Evolutionary conservation across 2,888 invertebrate species (phyloP).

Genomic region (Acleris emargana): DNA sequence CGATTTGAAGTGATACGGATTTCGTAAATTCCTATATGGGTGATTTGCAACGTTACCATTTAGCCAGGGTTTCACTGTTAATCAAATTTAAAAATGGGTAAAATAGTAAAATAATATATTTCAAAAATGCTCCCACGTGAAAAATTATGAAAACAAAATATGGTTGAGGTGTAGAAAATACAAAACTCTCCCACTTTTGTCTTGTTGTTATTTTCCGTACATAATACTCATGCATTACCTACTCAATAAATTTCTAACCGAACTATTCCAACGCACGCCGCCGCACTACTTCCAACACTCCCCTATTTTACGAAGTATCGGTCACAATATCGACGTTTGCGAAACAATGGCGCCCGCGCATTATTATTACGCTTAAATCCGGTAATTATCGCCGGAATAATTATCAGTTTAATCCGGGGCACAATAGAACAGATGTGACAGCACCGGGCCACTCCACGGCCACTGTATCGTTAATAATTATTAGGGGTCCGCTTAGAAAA

Average conservation of each 20-base stretch:
- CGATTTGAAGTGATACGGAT: slow-evolving; percentile 29
- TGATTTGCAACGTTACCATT: no score
- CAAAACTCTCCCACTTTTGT: no score
- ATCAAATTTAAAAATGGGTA: no score
- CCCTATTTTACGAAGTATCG: slow-evolving; percentile 12
- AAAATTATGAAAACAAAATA: no score
- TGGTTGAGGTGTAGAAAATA: no score
- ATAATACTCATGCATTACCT: no score
- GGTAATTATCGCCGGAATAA: slow-evolving; percentile 81
- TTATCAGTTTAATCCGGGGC: slow-evolving; percentile 79
- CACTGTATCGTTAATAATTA: slow-evolving; percentile 82
- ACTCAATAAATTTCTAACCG: no score
- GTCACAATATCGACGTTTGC: slow-evolving; percentile 45
- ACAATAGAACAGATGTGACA: slow-evolving; percentile 78
- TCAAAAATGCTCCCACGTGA: no score
- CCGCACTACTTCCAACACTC: background rate
- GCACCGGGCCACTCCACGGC: slow-evolving; percentile 79
- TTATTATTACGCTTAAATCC: slow-evolving; percentile 69
- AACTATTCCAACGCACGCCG: no score
- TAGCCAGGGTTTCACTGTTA: no score
- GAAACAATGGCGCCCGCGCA: slow-evolving; percentile 46
- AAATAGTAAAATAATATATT: no score
- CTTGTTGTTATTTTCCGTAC: no score
- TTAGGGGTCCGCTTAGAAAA: slow-evolving; percentile 43
- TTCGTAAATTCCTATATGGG: background rate